A percentile compares a stretch with the other conserved stretches of the same genome.
These are phyloP conservation scores for Aphidoletes aphidimyza DNA, from an alignment of 2,888 invertebrate species.

Conservation along the genomic window DNA sequence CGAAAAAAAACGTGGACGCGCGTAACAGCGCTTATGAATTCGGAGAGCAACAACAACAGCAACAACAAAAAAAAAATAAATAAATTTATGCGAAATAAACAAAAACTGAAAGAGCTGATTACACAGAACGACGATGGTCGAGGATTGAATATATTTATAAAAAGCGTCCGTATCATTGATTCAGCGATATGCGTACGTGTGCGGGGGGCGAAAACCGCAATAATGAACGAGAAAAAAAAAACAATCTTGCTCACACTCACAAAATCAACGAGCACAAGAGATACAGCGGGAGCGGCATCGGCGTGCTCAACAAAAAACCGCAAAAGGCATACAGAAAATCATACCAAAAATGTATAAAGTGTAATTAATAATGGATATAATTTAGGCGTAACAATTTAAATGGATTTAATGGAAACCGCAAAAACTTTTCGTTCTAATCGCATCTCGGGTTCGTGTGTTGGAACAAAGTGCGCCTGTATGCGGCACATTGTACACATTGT, in stretches of 20 bases:
- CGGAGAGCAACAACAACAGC: no score
- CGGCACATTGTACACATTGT: no score
- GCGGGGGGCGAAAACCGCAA: neutral
- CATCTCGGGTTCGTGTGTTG: constrained; percentile 19
- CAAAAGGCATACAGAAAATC: constrained; percentile 34
- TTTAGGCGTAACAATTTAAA: constrained; percentile 14
- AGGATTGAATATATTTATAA: neutral
- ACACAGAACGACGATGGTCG: neutral
- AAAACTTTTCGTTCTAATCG: constrained; percentile 35
- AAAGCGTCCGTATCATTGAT: constrained; percentile 16
- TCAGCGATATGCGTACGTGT: neutral
- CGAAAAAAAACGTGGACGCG: neutral
- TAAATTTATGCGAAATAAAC: constrained; percentile 27
- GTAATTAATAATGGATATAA: constrained; percentile 17
- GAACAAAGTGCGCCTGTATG: no score
- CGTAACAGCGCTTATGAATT: no score
- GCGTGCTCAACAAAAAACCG: no score
- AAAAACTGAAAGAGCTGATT: constrained; percentile 9
- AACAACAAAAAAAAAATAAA: neutral
- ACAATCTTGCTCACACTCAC: no score
- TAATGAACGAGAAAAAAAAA: neutral
- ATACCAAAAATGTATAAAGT: neutral
- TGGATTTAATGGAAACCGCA: constrained; percentile 38
- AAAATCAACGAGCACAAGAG: no score
- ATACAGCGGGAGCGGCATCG: no score